Percentiles rank a stretch among this genome's conserved stretches.
Conservation (phyloP, 2,888 invertebrate species). For the Lypha dubia region DNA sequence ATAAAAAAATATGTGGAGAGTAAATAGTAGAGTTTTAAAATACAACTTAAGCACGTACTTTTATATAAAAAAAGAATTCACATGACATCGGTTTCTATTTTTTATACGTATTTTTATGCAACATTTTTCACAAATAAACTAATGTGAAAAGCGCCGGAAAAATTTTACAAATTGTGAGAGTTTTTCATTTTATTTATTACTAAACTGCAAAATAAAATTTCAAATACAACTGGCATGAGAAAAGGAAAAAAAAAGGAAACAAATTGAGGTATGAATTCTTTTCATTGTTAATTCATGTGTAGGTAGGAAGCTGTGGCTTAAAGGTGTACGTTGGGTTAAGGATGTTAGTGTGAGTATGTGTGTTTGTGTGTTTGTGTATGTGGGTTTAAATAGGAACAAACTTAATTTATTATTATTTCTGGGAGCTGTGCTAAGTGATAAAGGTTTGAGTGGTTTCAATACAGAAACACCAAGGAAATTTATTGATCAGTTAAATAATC, state of each 20-base stretch:
- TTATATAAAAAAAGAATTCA: conserved; percentile 29
- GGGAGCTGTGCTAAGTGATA: conserved; percentile 15
- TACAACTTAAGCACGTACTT: conserved; percentile 68
- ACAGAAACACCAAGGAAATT: conserved; percentile 7
- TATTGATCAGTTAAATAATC: conserved; percentile 15
- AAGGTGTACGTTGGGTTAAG: background rate
- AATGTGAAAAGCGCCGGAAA: conserved; percentile 39
- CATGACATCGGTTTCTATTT: conserved; percentile 24
- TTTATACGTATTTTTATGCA: background rate
- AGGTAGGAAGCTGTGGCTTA: conserved; percentile 12
- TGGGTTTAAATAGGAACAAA: background rate
- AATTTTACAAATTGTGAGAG: conserved; percentile 56
- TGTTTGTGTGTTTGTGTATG: background rate
- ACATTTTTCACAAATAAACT: background rate
- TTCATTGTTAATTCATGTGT: conserved; percentile 9
- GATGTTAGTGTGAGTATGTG: background rate
- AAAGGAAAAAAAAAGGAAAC: conserved; percentile 1
- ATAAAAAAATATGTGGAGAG: conserved; percentile 9
- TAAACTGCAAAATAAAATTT: conserved; percentile 19
- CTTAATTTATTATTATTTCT: conserved; percentile 22
- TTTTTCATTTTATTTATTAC: conserved; percentile 35
- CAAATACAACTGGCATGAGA: conserved; percentile 13
- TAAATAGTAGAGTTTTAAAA: conserved; percentile 50
- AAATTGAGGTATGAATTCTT: conserved; percentile 40
- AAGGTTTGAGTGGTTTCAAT: conserved; percentile 39